Base-by-base conservation (phyloP, 2,888 invertebrate genomes). In the Caenorhabditis sp. region DNA sequence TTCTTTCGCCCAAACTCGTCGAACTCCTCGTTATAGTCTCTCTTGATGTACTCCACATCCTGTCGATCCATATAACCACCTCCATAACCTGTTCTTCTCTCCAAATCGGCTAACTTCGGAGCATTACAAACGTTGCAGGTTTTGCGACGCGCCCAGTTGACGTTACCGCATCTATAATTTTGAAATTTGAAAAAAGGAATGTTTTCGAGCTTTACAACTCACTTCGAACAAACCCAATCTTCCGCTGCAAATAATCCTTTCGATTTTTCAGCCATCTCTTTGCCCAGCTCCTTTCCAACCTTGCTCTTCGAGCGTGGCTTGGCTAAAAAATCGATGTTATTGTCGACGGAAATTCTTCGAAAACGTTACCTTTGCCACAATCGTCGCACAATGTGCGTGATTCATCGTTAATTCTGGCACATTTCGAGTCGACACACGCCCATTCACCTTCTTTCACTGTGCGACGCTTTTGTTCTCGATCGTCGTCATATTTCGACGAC, bases 91-190 rank as follows among this genome's bases (percentile, higher is more conserved):
- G 89, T 88, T 82, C 89, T 74, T 61, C 83, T 59, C 72, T 89
- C 89, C 22, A 85, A 64, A 82, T 88, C 88, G 10, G 82, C 85
- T 47, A 96, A 96, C 93, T 98, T 98, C 0, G 98, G 97, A 5
- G 98, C 96, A 94, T 98, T 98, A 93, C 99, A 99, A 94, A 99
- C 96, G 93, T 99, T 99, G 93, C 99, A 99, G 73, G 96, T 96
- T 92, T 95, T 95, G 74, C 99, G 94, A 85, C 97, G 94, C 28
- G 98, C 98, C 99, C 97, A 97, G 93, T 99, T 99, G 14, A 99
- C 98, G 93, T 99, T 99, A n/a, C 98, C 98, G 94, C 99, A 99
- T 93, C 94, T 94, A n/a, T n/a, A n/a, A n/a, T n/a, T n/a, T n/a
- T n/a, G n/a, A n/a, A n/a, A 49, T 51, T 22, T 51, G 6, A 51